Evolutionary conservation across 2,797 vertebrate species (phyloP).

Genomic region (Pampus argenteus): DNA sequence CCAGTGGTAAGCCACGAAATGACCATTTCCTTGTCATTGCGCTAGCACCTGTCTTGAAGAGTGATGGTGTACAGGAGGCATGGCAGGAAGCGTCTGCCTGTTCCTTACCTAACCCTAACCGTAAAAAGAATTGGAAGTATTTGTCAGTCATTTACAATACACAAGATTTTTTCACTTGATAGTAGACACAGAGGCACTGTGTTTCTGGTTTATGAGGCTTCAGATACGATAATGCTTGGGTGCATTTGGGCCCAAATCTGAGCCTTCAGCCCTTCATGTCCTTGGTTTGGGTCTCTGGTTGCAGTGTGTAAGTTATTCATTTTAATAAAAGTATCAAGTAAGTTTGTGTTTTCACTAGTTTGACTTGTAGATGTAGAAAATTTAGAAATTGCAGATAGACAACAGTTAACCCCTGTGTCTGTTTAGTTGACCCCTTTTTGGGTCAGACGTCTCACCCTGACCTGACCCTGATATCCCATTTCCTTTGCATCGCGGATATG

Average conservation of each 20-base stretch:
- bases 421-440: slow-evolving; percentile 54
- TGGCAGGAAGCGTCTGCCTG: background rate
- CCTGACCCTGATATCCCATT: slow-evolving; percentile 67
- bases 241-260: background rate
- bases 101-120: too few relatives aligned
- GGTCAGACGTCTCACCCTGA: slow-evolving; percentile 59
- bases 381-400: slow-evolving; percentile 15
- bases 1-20: slow-evolving; percentile 18
- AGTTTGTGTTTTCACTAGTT: slow-evolving; percentile 18
- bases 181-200: background rate
- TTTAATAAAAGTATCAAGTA: background rate
- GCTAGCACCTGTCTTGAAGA: slow-evolving; percentile 21
- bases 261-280: background rate
- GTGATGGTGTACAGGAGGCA: slow-evolving; percentile 10
- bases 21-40: slow-evolving; percentile 22
- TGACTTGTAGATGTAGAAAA: slow-evolving; percentile 19
- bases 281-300: slow-evolving; percentile 12
- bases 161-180: background rate
- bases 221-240: background rate
- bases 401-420: slow-evolving; percentile 44
- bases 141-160: slow-evolving; percentile 19
- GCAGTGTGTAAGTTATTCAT: background rate
- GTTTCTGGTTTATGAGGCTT: background rate
- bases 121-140: slow-evolving; percentile 9
- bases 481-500: slow-evolving; percentile 48